Evolutionary conservation across 2,113 vertebrate species (phyloP).

Genomic region (Ranitomeya imitator): DNA sequence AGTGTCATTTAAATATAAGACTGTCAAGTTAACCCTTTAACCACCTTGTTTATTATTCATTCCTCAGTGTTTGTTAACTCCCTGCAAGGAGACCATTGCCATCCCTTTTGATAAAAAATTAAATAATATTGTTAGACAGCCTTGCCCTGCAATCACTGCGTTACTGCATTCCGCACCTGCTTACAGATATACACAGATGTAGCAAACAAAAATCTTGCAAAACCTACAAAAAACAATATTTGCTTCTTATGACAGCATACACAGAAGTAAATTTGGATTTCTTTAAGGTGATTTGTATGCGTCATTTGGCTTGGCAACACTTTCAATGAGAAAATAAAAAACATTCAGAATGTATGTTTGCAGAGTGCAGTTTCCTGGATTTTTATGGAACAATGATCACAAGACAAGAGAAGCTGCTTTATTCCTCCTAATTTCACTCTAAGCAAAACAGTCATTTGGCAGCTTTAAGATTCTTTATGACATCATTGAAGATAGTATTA

Average conservation of each 20-base stretch:
- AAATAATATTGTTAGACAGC: too few relatives aligned
- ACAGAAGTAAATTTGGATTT: neutral
- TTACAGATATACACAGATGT: neutral
- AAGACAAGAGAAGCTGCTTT: slow-evolving; percentile 28
- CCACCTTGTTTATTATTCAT: too few relatives aligned
- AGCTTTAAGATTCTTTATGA: neutral
- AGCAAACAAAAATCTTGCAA: neutral
- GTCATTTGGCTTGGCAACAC: slow-evolving; percentile 26
- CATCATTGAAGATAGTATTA: neutral
- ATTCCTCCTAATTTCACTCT: slow-evolving; percentile 9
- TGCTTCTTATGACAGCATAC: neutral
- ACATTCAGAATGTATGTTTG: slow-evolving; percentile 46
- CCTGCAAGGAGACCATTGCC: too few relatives aligned
- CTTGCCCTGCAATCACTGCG: too few relatives aligned
- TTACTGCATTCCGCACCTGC: too few relatives aligned
- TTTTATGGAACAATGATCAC: slow-evolving; percentile 20
- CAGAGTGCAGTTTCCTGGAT: slow-evolving; percentile 37
- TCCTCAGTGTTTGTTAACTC: too few relatives aligned
- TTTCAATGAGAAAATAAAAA: slow-evolving; percentile 43
- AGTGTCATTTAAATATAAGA: too few relatives aligned
- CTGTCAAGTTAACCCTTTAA: too few relatives aligned
- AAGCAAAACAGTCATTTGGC: neutral
- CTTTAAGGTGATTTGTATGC: slow-evolving; percentile 22
- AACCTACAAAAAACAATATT: neutral
- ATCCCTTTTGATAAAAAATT: too few relatives aligned